Base-by-base conservation (phyloP, 2,888 invertebrate species). In the Yponomeuta plumbellus region DNA sequence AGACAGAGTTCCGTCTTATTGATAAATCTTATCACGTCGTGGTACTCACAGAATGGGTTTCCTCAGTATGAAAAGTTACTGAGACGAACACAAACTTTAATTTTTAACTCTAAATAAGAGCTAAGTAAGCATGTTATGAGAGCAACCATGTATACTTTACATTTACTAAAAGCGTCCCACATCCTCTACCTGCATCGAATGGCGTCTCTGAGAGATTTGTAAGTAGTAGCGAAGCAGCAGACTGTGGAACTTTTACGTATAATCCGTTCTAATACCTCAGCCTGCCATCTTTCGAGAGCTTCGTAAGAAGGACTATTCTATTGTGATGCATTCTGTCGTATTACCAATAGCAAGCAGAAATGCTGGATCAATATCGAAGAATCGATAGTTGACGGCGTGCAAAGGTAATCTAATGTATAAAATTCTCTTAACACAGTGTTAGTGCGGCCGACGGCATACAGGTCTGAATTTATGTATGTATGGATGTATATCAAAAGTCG, bases 181-280 rank as follows among this genome's bases (percentile, higher is more conserved):
- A 52, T 52, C 3, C 44, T 52, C 44, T 17, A 52, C 5, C 0
- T 13, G 2, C 44, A 13, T 17, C 17, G 17, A 52, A 52, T 17
- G 13, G 44, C 4, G 44, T 17, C 62, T 62, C 23, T 26, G 26
- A 34, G 23, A 26, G 62, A 62, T 62, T 62, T 62, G 6, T 34
- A 34, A 17, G 62, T 67, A 17, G 62, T 67, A 67, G 64, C 68
- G 72, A 52, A 52, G 70, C 70, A 23, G 69, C 70, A 71, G 74
- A 72, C 71, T 70, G 69, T 68, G 71, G 66, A 67, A 71, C 68
- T 71, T 71, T 52, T 58, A 56, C 69, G 62, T 39, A 68, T 75
- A 74, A 75, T 75, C 75, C 70, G 44, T 66, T 66, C 64, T 73
- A 72, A 74, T 71, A 70, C 71, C 69, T 6, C 1, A 39, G 59